Conservation (phyloP, 1,140 invertebrate genomes). For the Achatina immaculata region DNA sequence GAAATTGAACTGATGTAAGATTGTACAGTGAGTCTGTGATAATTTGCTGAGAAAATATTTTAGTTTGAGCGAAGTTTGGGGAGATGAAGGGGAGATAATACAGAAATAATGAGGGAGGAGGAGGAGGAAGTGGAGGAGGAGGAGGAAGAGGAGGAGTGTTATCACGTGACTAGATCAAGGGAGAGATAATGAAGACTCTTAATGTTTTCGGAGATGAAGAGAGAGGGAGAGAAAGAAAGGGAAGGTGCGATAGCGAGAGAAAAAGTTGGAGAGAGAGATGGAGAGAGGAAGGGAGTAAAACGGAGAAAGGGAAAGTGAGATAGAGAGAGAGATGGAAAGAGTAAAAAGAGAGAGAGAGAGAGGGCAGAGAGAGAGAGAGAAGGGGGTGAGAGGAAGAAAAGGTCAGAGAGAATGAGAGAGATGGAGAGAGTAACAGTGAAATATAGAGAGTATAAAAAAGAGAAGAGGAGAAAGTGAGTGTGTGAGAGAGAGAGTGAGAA, state of each 20-base stretch:
- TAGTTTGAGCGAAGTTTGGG: too few species aligned
- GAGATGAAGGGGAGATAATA: too few species aligned
- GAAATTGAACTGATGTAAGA: too few species aligned
- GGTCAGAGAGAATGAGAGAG: not conserved
- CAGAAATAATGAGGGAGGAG: too few species aligned
- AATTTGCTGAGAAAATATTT: too few species aligned
- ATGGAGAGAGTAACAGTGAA: not conserved
- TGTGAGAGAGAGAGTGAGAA: not conserved
- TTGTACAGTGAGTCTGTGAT: too few species aligned
- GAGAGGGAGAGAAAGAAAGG: not conserved
- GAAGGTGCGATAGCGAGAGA: not conserved
- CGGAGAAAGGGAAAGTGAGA: not conserved
- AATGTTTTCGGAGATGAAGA: not conserved
- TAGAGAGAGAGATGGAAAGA: not conserved
- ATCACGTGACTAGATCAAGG: not conserved
- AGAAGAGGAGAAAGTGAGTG: slow-evolving; percentile 14
- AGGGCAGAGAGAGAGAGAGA: not conserved
- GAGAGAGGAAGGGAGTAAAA: not conserved
- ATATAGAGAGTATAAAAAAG: not conserved
- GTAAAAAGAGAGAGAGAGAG: not conserved
- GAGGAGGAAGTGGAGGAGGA: too few species aligned
- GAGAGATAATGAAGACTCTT: not conserved
- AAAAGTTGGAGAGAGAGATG: not conserved
- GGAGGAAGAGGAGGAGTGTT: not conserved
- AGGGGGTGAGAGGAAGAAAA: not conserved